Base-by-base conservation (phyloP, 2,888 invertebrate genomes). In the Resseliella maxima region DNA sequence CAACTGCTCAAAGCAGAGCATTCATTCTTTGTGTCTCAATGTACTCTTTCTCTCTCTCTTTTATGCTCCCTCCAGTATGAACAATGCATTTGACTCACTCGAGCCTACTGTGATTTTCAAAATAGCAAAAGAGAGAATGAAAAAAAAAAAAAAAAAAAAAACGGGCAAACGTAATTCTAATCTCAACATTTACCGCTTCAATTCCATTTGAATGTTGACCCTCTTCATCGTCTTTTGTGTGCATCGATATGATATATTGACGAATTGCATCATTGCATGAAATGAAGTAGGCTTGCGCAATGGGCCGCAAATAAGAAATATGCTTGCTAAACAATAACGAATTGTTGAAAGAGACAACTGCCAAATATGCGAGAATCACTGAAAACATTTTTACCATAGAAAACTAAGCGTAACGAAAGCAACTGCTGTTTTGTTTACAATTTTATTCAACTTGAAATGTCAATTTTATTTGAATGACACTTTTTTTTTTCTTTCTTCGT, bases 121-220 rank as follows among this genome's bases (percentile, higher is more conserved):
- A n/a, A n/a, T n/a, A n/a, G n/a, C n/a, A n/a, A n/a, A n/a, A n/a
- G n/a, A n/a, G n/a, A 41, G 12, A 8, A 41, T 41, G 41, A 41
- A 41, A 41, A 41, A 5, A 41, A 8, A 41, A 41, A 41, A 41
- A 41, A 41, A 2, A 50, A n/a, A 31, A 35, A 72, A 27, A 72
- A 31, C 31, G 35, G 72, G 72, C 72, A 31, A 72, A 35, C 72
- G 72, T 31, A 31, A 31, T 31, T 72, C 72, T 31, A 72, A 59
- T 59, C 59, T 15, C 18, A 2, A 72, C 24, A 38, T 83, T 83
- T 83, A 24, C 83, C 83, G 83, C 83, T 83, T 83, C 83, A 83
- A 38, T 83, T 83, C 83, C 83, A 83, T 83, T 83, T 83, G 83
- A 83, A 83, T 83, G 36, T 83, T 83, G 83, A 83, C 83, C 83